Evolutionary conservation across 2,888 invertebrate species (phyloP).

Genomic region (Drosophila leonis): DNA sequence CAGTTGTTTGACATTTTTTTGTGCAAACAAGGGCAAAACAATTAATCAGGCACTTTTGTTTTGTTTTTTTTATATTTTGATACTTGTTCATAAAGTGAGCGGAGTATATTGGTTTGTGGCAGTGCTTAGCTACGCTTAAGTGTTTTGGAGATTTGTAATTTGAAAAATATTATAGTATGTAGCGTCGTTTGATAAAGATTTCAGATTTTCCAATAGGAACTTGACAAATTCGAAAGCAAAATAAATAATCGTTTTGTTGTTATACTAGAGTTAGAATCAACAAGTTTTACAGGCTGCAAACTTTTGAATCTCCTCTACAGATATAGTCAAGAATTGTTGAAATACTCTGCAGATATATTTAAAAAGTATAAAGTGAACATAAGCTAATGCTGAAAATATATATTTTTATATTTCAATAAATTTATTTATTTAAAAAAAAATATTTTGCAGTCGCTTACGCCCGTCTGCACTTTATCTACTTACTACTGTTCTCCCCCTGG

Average conservation of each 20-base stretch:
- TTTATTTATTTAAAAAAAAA: background rate
- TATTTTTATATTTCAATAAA: background rate
- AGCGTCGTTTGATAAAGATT: background rate
- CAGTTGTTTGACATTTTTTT: slow-evolving; percentile 28
- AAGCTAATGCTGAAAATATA: no score
- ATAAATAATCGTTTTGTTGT: background rate
- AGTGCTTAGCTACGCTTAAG: no score
- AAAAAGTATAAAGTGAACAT: background rate
- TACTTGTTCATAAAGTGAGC: background rate
- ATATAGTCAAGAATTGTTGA: background rate
- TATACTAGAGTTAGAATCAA: background rate
- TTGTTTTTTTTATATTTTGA: slow-evolving; percentile 1
- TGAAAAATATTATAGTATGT: no score
- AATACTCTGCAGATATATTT: background rate
- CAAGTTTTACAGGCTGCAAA: background rate
- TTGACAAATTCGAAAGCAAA: no score
- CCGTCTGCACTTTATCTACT: background rate
- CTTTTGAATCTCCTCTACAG: background rate
- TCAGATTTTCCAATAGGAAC: no score
- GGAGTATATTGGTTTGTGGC: background rate
- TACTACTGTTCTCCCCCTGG: background rate
- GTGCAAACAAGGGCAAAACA: slow-evolving; percentile 26
- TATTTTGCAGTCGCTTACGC: background rate
- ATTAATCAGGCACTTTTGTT: slow-evolving; percentile 50
- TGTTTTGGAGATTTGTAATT: no score